Percentiles rank a stretch among this genome's conserved stretches.
Evolutionary conservation across 2,113 vertebrate genomes (phyloP).

Genomic region (Rana temporaria): DNA sequence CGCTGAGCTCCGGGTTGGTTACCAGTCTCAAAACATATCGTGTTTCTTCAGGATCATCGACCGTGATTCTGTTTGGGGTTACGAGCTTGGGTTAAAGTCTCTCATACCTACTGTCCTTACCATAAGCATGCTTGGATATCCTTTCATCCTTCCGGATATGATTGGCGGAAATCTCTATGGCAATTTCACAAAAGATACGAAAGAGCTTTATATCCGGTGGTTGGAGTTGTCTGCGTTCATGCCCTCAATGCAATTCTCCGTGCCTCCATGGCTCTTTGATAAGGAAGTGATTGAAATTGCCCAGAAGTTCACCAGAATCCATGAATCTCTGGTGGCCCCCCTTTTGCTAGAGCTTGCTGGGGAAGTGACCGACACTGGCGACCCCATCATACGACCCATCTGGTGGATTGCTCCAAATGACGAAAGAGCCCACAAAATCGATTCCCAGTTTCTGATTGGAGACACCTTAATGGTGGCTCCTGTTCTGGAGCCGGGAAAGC

Average conservation of each 20-base stretch:
- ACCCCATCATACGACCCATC: conserved; percentile 94
- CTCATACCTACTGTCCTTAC: conserved; percentile 93
- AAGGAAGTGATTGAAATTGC: conserved; percentile 91
- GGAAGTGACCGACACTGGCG: conserved; percentile 87
- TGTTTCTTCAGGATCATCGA: conserved; percentile 93
- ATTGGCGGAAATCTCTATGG: conserved; percentile 84
- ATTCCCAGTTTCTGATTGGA: conserved; percentile 96
- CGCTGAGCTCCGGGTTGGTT: conserved; percentile 89
- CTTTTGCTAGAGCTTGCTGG: conserved; percentile 89
- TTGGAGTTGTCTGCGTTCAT: conserved; percentile 94
- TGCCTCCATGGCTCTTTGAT: conserved; percentile 93
- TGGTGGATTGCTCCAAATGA: conserved; percentile 96
- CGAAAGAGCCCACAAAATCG: conserved; percentile 85
- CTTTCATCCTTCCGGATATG: conserved; percentile 88
- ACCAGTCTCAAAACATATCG: conserved; percentile 92
- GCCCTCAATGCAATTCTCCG: conserved; percentile 97
- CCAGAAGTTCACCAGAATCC: conserved; percentile 85
- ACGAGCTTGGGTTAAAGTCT: conserved; percentile 91
- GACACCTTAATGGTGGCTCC: conserved; percentile 96
- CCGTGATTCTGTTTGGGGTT: conserved; percentile 92
- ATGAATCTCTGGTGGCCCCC: conserved; percentile 88
- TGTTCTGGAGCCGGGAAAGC: conserved; percentile 91
- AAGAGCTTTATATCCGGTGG: conserved; percentile 96
- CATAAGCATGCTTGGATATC: conserved; percentile 93
- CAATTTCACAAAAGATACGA: conserved; percentile 72